A percentile compares a stretch with the other conserved stretches of the same genome.
Conservation (phyloP, 2,797 vertebrate species). For the Halcyon leucocephala region DNA sequence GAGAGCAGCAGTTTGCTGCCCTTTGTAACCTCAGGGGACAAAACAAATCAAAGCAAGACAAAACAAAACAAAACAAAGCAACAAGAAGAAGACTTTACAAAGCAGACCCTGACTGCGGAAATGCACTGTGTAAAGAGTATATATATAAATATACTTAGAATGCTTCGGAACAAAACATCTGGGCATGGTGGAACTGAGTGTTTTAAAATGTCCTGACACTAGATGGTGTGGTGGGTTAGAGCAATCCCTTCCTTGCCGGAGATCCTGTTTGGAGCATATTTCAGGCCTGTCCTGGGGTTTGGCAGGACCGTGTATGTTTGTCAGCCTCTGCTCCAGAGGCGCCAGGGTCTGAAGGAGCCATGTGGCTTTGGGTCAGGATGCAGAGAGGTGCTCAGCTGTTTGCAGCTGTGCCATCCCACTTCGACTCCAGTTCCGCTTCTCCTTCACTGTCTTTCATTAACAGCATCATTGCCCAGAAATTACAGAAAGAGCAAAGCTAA, state of each 20-base stretch:
- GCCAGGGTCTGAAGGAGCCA: background rate
- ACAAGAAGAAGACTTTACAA: background rate
- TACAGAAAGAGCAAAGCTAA: background rate
- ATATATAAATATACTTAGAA: fast-evolving
- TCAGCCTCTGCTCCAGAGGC: background rate
- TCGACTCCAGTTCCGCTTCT: background rate
- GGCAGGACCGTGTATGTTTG: background rate
- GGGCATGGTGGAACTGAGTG: fast-evolving
- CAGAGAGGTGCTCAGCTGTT: background rate
- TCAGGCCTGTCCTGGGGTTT: background rate
- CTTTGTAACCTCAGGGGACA: background rate
- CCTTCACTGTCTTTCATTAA: fast-evolving
- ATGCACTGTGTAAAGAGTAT: no score
- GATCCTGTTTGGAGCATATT: background rate
- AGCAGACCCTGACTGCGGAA: background rate
- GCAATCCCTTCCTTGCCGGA: background rate
- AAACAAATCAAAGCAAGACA: background rate
- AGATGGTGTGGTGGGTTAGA: conserved; percentile 52
- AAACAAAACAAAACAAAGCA: background rate
- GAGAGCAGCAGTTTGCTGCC: background rate
- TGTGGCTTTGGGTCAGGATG: background rate
- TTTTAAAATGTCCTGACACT: conserved; percentile 26
- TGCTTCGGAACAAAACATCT: fast-evolving
- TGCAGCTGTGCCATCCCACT: background rate
- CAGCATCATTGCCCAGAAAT: background rate